Base-by-base conservation (phyloP, 2,797 vertebrate genomes). In the Coluber constrictor region DNA sequence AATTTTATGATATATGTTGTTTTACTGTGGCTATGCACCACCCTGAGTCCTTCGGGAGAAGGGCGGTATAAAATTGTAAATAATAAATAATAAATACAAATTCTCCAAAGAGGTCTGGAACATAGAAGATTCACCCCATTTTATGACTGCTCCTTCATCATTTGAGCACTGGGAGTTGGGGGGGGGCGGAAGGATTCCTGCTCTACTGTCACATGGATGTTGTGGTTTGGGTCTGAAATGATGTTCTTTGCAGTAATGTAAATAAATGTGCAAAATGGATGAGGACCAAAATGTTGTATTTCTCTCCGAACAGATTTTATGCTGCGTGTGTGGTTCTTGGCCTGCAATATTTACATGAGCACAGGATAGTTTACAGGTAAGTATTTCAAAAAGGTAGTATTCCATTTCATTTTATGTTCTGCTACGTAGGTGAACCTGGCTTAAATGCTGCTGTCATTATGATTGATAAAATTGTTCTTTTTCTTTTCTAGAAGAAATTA, bases 331-430 rank as follows among this genome's bases (percentile, higher is more conserved):
- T 99, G 90, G 99, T 99, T 95, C 97, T 99, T 96, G 99, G 99
- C 86, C 98, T 99, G 95, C 99, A 99, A 96, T 99, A 98, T 96
- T 98, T 99, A 97, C 99, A 99, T n/a, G 99, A 99, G 93, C 98
- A 99, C 97, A 99, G 99, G 98, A 99, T 99, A 96, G 99, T 99
- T 79, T 99, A 99, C 97, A 99, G 99, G 99, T 99, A 97, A 98
- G 98, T 97, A 90, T 47, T 54, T 92, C 88, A 92, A 98, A 97
- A 97, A 98, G 97, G 95, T 98, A 88, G 98, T 98, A 97, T 97
- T 98, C 95, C 98, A 94, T 97, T 98, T 91, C 74, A 3, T 47
- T 89, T 90, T 51, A 70, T 20, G 54, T 92, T 54, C 57, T 55
- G 12, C 25, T 70, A 12, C 3, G 7, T 93, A 3, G 11, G 13